A percentile compares a stretch with the other conserved stretches of the same genome.
Conservation (phyloP, 2,888 invertebrate species). For the Choreutis nemorana region DNA sequence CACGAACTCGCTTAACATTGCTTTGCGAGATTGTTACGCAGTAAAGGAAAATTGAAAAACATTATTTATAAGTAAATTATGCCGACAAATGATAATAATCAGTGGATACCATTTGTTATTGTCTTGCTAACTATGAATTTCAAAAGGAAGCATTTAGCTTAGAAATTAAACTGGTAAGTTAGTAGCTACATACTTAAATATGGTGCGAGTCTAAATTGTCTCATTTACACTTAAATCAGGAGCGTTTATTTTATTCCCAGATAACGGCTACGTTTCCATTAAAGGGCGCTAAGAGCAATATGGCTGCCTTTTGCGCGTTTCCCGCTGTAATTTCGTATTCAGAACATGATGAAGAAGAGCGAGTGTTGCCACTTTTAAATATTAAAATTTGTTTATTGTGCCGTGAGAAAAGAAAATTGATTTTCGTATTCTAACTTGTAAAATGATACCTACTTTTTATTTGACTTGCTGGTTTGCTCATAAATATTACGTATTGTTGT, state of each 20-base stretch:
- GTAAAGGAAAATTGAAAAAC: slow-evolving; percentile 9
- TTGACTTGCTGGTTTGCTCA: not conserved
- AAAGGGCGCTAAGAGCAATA: slow-evolving; percentile 59
- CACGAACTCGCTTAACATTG: slow-evolving; percentile 30
- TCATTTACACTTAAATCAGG: slow-evolving; percentile 52
- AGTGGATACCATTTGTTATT: no score
- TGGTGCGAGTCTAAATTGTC: no score
- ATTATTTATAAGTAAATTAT: no score
- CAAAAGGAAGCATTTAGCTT: no score
- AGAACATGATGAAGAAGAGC: slow-evolving; percentile 39
- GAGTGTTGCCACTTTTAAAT: slow-evolving; percentile 53
- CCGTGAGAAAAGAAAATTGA: slow-evolving; percentile 27
- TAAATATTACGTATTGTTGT: no score
- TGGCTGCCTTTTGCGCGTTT: slow-evolving; percentile 43
- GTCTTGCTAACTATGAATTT: no score
- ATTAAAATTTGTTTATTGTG: slow-evolving; percentile 51
- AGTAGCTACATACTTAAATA: no score
- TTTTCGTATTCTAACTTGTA: not conserved
- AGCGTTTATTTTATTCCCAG: slow-evolving; percentile 28
- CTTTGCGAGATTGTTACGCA: slow-evolving; percentile 10
- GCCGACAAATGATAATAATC: no score
- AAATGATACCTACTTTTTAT: not conserved
- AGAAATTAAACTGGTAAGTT: no score
- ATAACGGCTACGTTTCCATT: slow-evolving; percentile 25
- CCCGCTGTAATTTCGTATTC: slow-evolving; percentile 50